phyloP scores from a whole-genome alignment of 2,113 vertebrate species.

The Emydura subglobosa region DNA sequence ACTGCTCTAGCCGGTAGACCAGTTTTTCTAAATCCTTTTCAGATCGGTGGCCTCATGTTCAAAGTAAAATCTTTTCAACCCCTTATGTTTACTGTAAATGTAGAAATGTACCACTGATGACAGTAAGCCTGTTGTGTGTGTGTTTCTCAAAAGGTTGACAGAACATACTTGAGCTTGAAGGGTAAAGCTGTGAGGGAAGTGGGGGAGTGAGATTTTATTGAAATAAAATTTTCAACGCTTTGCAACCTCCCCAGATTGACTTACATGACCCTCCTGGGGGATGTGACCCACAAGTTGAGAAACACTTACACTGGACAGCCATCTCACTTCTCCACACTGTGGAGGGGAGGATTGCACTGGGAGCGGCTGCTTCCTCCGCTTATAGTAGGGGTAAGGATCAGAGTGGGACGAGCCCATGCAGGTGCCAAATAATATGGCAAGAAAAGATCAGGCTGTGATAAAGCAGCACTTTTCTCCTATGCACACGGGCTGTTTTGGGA shows the following conservation, averaged over 20 bases:
- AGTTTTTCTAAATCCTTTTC: not conserved
- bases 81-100: not conserved
- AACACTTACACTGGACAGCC: not conserved
- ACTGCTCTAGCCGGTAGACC: not conserved
- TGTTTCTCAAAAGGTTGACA: not conserved
- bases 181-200: not conserved
- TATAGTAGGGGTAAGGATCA: not conserved
- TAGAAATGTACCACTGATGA: rapidly evolving
- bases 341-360: not conserved
- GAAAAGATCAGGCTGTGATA: not conserved
- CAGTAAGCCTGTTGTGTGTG: not conserved
- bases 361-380: not conserved
- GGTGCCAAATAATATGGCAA: not conserved
- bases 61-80: not conserved
- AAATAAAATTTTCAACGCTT: not conserved
- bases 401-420: not conserved
- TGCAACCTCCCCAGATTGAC: not conserved
- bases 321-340: not conserved
- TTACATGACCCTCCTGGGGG: not conserved
- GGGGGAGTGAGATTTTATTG: not conserved
- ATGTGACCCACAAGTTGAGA: not conserved
- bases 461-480: not conserved
- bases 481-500: not conserved
- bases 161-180: not conserved
- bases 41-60: not conserved